These are phyloP conservation scores for Umimayanthus kanabou DNA, from an alignment of 92 coral and sea anemone species.

Conservation along the genomic window DNA sequence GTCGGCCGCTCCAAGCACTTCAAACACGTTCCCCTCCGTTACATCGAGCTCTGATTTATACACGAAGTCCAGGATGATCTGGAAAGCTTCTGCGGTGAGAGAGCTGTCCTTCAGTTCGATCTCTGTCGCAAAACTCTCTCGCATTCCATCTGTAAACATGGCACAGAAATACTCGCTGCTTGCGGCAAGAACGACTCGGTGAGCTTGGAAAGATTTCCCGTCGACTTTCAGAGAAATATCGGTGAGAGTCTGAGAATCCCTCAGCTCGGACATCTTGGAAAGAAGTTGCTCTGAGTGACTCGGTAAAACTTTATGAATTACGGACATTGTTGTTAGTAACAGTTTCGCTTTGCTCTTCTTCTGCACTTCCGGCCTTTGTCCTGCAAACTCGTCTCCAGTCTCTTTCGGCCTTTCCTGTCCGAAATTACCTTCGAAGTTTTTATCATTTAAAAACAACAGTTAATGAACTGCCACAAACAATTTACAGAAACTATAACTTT, in stretches of 20 bases:
- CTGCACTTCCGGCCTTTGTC: too few species aligned
- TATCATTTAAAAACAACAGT: too few species aligned
- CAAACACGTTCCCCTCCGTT: constrained; percentile 46
- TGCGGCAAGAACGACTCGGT: constrained; percentile 64
- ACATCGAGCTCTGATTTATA: constrained; percentile 48
- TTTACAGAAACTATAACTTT: too few species aligned
- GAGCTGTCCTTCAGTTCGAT: constrained; percentile 46
- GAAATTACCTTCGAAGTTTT: too few species aligned
- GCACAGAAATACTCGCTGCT: constrained; percentile 71
- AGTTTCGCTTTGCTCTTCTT: too few species aligned
- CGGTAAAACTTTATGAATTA: background rate
- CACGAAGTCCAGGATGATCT: constrained; percentile 43
- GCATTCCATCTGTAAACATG: constrained; percentile 68
- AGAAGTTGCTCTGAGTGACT: constrained; percentile 8
- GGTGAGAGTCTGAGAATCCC: constrained; percentile 46
- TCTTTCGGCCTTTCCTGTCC: too few species aligned
- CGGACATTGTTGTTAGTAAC: background rate
- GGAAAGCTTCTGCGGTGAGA: constrained; percentile 36
- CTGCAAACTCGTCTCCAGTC: too few species aligned
- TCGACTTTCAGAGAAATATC: constrained; percentile 44
- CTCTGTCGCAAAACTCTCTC: constrained; percentile 55
- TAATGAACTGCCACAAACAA: too few species aligned
- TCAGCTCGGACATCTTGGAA: constrained; percentile 33
- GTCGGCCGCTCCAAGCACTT: constrained; percentile 51
- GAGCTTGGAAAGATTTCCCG: constrained; percentile 50